Evolutionary conservation across 2,797 vertebrate species (phyloP).

Genomic region (Oophaga sylvatica): DNA sequence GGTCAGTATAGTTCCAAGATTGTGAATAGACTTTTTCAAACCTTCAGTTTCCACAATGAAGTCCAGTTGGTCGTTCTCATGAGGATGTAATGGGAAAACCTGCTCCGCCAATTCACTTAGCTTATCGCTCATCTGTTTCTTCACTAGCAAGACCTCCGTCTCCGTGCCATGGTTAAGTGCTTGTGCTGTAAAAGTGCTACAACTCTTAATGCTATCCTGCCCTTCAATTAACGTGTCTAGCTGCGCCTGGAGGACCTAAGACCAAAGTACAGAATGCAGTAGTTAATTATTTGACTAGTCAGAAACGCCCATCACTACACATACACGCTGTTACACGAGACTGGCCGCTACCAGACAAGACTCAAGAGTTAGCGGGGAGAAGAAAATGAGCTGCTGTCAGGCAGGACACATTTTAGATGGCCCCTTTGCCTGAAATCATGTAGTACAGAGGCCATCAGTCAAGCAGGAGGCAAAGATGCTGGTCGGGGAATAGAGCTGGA

Average conservation of each 20-base stretch:
- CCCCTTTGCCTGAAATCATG: too few species aligned
- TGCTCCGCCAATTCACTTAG: slow-evolving; percentile 84
- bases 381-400: too few species aligned
- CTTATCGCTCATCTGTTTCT: slow-evolving; percentile 96
- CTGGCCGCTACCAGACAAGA: not conserved
- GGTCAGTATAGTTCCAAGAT: slow-evolving; percentile 90
- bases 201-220: slow-evolving; percentile 92
- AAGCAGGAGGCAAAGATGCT: too few species aligned
- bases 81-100: slow-evolving; percentile 88
- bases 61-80: slow-evolving; percentile 92
- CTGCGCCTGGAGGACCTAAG: slow-evolving; percentile 92
- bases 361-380: too few species aligned
- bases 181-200: slow-evolving; percentile 93
- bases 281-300: slow-evolving; percentile 11
- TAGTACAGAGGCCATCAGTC: too few species aligned
- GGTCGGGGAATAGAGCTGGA: too few species aligned
- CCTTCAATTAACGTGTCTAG: slow-evolving; percentile 89
- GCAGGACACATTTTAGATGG: too few species aligned
- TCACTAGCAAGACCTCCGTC: slow-evolving; percentile 93
- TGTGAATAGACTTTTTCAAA: slow-evolving; percentile 95
- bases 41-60: slow-evolving; percentile 92
- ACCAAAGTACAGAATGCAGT: slow-evolving; percentile 9
- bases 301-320: not conserved
- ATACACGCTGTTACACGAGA: not conserved
- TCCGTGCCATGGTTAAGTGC: slow-evolving; percentile 91